Base-by-base conservation (phyloP, 2,797 vertebrate species). In the Odontamblyopus lacepedii region DNA sequence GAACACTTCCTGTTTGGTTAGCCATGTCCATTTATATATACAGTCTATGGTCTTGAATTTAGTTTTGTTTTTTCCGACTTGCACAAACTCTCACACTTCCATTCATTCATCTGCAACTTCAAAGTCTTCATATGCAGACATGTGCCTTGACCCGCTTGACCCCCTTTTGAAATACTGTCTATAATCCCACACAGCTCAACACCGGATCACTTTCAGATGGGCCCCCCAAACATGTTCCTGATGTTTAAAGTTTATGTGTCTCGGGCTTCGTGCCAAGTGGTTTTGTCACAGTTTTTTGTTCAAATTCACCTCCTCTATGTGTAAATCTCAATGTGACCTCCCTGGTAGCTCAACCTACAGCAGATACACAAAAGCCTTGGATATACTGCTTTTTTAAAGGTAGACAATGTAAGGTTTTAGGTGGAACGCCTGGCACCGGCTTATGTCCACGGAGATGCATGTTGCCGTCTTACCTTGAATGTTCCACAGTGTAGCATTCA, bases 181-280 rank as follows among this genome's bases (percentile, higher is more conserved):
- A 8, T 55, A 60, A 75, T 75, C 73, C 76, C 73, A 38, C 1
- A 16, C 74, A 72, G 80, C 64, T 76, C 57, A 38, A 62, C 18
- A 29, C 51, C 41, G 75, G 76, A 87, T 87, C 80, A 63, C 74
- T 88, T 83, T 85, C 87, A 85, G 78, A 87, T 83, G 81, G 69
- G 35, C 35, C 69, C 61, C 6, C 5, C 50, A 75, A 81, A 80
- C 56, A 38, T 71, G 57, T 69, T 44, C 59, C 44, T 62, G 67
- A 9, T 48, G 19, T 51, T 18, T 32, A n/a, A 18, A 19, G 50
- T 76, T 62, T 62, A 27, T 0, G 3, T 0, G 16, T 70, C 65
- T 70, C 51, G 72, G 1, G 60, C 67, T 63, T 50, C 9, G 72
- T 80, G 67, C 68, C 63, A 63, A 75, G 56, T 61, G 63, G 71